Conservation (phyloP, 2,888 invertebrate species). For the Dicyrtomina minuta region DNA sequence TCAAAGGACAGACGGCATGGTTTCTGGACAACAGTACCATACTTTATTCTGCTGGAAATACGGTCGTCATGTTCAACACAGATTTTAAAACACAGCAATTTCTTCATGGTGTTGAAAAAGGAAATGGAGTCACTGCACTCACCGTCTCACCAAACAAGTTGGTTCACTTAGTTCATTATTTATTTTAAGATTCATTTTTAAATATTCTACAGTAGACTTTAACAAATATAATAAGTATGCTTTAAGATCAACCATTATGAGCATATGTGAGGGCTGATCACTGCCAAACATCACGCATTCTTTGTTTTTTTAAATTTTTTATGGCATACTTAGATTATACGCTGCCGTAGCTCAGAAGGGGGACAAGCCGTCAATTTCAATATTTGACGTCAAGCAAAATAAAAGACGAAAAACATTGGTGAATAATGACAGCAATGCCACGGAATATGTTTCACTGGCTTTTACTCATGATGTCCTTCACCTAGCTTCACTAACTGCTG, state of each 20-base stretch:
- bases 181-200: background rate
- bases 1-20: constrained; percentile 42
- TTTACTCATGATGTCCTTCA: constrained; percentile 61
- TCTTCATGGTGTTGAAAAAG: constrained; percentile 58
- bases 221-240: background rate
- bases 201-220: background rate
- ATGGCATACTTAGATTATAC: constrained; percentile 43
- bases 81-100: constrained; percentile 57
- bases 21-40: constrained; percentile 49
- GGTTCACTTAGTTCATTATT: too few relatives aligned
- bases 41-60: constrained; percentile 56
- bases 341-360: constrained; percentile 58
- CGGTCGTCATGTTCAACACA: constrained; percentile 58
- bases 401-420: constrained; percentile 58
- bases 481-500: constrained; percentile 77
- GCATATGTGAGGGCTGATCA: background rate
- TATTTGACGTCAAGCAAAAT: constrained; percentile 58
- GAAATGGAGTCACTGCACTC: constrained; percentile 51
- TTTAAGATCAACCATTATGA: too few relatives aligned
- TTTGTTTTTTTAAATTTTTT: background rate
- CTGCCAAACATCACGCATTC: too few relatives aligned
- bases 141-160: constrained; percentile 47
- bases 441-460: constrained; percentile 69
- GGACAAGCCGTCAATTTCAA: constrained; percentile 58
- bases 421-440: constrained; percentile 58